These are phyloP conservation scores for Chaunax sp. DNA, from an alignment of 2,797 vertebrate species.

Conservation along the genomic window DNA sequence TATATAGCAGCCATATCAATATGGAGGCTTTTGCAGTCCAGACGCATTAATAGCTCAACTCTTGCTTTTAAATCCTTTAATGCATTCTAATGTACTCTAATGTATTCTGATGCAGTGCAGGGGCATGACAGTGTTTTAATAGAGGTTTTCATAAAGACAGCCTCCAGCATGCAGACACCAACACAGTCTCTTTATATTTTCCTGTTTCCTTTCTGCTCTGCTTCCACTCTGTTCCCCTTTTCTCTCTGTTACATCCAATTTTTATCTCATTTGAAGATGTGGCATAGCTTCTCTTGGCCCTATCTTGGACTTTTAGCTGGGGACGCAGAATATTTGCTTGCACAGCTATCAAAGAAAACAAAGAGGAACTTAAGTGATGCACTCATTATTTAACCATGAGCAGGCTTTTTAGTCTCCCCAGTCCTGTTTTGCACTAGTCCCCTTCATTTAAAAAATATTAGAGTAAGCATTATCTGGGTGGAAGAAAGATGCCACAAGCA, in stretches of 20 bases:
- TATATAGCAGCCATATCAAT: constrained; percentile 58
- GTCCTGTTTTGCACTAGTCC: constrained; percentile 52
- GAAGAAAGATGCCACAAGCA: constrained; percentile 44
- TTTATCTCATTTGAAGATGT: constrained; percentile 53
- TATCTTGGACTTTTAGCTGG: constrained; percentile 46
- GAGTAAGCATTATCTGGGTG: constrained; percentile 66
- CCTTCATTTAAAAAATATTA: constrained; percentile 62
- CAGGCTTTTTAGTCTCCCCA: constrained; percentile 62
- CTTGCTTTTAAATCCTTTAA: constrained; percentile 79
- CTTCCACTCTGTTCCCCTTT: constrained; percentile 10
- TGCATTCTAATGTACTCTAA: constrained; percentile 83
- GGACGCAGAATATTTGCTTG: constrained; percentile 52
- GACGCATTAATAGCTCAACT: constrained; percentile 75
- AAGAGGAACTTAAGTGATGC: constrained; percentile 65
- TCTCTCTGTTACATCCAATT: constrained; percentile 21
- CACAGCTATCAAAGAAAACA: constrained; percentile 68
- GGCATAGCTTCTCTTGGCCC: constrained; percentile 22
- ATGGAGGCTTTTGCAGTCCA: constrained; percentile 70
- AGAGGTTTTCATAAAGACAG: constrained; percentile 71
- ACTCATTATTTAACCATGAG: constrained; percentile 76
- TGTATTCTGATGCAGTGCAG: constrained; percentile 76
- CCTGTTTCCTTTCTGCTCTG: constrained; percentile 34
- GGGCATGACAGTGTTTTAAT: constrained; percentile 75
- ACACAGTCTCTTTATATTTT: constrained; percentile 38
- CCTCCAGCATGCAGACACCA: constrained; percentile 64